Percentiles rank a stretch among this genome's conserved stretches.
Evolutionary conservation across 1,140 invertebrate species (phyloP).

Genomic region (Atta cephalotes): DNA sequence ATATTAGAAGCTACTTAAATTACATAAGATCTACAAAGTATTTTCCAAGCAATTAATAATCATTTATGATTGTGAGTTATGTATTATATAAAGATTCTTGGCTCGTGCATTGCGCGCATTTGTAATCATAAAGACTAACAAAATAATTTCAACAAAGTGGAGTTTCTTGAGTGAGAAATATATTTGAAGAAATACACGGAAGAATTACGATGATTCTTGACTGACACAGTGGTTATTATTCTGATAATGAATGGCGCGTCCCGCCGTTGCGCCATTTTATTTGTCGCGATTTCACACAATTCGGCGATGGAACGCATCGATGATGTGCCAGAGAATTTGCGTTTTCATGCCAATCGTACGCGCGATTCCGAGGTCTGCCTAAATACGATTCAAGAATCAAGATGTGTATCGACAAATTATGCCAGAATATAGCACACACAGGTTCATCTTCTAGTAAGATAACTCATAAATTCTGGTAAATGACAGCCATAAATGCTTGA

Average conservation of each 20-base stretch:
- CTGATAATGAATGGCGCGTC: constrained; percentile 31
- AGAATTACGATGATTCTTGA: not conserved
- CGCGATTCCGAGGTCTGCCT: not conserved
- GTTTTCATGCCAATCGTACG: constrained; percentile 37
- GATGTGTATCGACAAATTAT: not conserved
- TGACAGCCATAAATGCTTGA: constrained; percentile 17
- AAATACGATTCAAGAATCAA: constrained; percentile 48
- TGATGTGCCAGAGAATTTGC: constrained; percentile 7
- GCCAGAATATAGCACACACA: not conserved
- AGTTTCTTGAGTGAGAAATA: not conserved
- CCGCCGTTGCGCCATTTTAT: not conserved
- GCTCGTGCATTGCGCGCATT: not conserved
- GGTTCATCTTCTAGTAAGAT: constrained; percentile 8
- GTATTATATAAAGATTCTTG: not conserved
- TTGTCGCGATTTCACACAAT: constrained; percentile 36
- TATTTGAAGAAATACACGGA: not conserved
- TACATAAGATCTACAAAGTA: not conserved
- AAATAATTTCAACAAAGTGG: not conserved
- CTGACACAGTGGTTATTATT: constrained; percentile 1
- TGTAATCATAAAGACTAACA: not conserved
- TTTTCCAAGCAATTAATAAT: not conserved
- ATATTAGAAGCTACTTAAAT: not conserved
- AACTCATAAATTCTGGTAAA: constrained; percentile 41
- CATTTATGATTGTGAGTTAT: not conserved
- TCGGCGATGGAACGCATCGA: not conserved